Evolutionary conservation across 2,888 invertebrate species (phyloP), one percentile per base, ranked within the genome.

Genomic region (Dioctria linearis): DNA sequence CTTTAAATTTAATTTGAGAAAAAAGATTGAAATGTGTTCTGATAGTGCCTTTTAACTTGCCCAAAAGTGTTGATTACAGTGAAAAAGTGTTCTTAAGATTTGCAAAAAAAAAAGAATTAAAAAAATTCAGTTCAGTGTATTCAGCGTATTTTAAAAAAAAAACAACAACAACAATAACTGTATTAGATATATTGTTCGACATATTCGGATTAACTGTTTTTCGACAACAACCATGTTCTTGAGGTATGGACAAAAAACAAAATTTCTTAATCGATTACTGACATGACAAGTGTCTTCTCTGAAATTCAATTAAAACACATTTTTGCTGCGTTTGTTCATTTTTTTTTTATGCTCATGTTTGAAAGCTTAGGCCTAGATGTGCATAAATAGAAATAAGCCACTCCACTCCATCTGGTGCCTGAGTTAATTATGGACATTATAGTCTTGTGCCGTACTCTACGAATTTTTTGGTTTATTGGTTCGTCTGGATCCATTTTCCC

Each of bases 341-440:
- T 25, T 5, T 25, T 25, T 13, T 4, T 57, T 57, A n/a, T 57
- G 57, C 5, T 57, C 57, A 57, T 5, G 25, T 25, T 2, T 57
- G 11, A n/a, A 57, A 13, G 57, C n/a, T 57, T n/a, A 25, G 25
- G 9, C 69, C 0, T 49, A 37, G n/a, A 54, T 3, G 40, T 51
- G 71, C 71, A 54, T 71, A 71, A 71, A 71, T 71, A 71, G 71
- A 9, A 46, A 46, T 39, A 42, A 67, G 25, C 46, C 13, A 2
- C 13, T 25, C 4, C 49, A 54, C 71, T 51, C 39, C 71, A 51
- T 49, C 39, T 57, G 57, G 4, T 8, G 71, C 71, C 25, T 71
- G 54, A 51, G 54, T 71, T 71, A 71, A 71, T 71, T 71, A 39
- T 39, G 71, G 71, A 71, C 39, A 25, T 71, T 54, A 54, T 54